Base-by-base conservation (phyloP, 2,888 invertebrate species). In the Megamerina dolium region DNA sequence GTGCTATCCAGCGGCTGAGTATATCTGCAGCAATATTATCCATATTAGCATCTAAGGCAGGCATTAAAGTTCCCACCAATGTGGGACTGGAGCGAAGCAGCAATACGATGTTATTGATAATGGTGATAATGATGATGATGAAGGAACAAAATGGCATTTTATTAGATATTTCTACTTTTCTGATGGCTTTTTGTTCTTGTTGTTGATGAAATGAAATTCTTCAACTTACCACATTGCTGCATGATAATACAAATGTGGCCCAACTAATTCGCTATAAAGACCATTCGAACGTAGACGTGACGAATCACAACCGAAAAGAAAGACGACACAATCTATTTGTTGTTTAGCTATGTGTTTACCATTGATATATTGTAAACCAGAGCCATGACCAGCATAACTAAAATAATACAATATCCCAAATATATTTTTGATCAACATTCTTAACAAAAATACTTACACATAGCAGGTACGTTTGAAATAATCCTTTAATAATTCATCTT, bases 331-430 rank as follows among this genome's bases (percentile, higher is more conserved):
- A 34, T 75, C 73, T 33, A 79, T 75, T 34, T 72, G 63, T 32
- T 77, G 61, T 52, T 74, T 74, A 55, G 78, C 75, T 35, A 84
- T 70, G 49, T 74, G 68, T 30, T 76, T 74, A 18, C 75, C 73
- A 13, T 75, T 70, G 36, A 82, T 67, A 57, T 77, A 80, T 56
- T 79, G 78, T 31, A 75, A 68, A 1, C 84, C 84, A 46, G 77
- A 77, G 4, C 84, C 83, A 63, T 86, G 85, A 18, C 85, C 85
- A 58, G 77, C 77, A 63, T 83, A 85, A 13, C 82, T 82, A 58
- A 35, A 61, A 44, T 37, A 17, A 34, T 23, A 5, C 6, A 29
- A 12, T 3, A 10, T 27, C 19, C 26, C 30, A 26, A 37, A 41
- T 33, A 37, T 37, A 30, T 42, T 26, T 18, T 13, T 23, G 8